phyloP scores from a whole-genome alignment of 2,888 invertebrate genomes.

The Itoplectis maculator region DNA sequence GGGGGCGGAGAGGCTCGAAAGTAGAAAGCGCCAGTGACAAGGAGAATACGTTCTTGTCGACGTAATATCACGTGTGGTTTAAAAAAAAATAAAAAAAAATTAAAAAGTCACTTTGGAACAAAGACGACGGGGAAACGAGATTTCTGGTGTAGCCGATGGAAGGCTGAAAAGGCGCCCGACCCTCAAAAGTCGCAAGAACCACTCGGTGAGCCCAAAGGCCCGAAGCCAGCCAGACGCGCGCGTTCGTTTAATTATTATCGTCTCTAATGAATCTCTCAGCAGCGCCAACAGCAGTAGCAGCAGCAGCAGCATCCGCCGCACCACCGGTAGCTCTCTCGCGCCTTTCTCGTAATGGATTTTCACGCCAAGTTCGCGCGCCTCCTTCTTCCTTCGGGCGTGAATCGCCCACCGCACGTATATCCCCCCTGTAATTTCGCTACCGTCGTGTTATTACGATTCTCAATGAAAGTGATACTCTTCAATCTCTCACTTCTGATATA shows the following conservation, averaged over 20 bases:
- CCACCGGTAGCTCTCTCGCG: slow-evolving; percentile 47
- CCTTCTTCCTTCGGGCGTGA: slow-evolving; percentile 54
- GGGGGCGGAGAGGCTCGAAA: background rate
- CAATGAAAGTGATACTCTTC: slow-evolving; percentile 17
- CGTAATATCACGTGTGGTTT: slow-evolving; percentile 25
- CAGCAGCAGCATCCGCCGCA: background rate
- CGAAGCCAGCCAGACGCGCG: slow-evolving; percentile 68
- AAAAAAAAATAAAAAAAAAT: slow-evolving; percentile 27
- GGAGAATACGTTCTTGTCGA: slow-evolving; percentile 16
- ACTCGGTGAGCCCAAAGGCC: slow-evolving; percentile 9
- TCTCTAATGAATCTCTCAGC: slow-evolving; percentile 77
- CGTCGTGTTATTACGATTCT: slow-evolving; percentile 9
- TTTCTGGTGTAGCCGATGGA: slow-evolving; percentile 11
- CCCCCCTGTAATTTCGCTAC: slow-evolving; percentile 8
- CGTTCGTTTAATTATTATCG: slow-evolving; percentile 79
- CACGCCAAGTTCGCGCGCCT: slow-evolving; percentile 73
- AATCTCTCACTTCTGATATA: background rate
- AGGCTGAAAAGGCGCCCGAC: slow-evolving; percentile 36
- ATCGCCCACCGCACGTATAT: slow-evolving; percentile 9
- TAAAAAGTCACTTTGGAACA: slow-evolving; percentile 37
- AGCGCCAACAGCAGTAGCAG: slow-evolving; percentile 6
- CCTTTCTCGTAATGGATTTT: slow-evolving; percentile 77
- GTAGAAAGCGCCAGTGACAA: slow-evolving; percentile 3
- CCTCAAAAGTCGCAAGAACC: slow-evolving; percentile 45
- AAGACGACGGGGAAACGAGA: slow-evolving; percentile 66